A percentile compares a stretch with the other conserved stretches of the same genome.
These are phyloP conservation scores for Polydrusus tereticollis DNA, from an alignment of 2,888 invertebrate genomes.

Conservation along the genomic window DNA sequence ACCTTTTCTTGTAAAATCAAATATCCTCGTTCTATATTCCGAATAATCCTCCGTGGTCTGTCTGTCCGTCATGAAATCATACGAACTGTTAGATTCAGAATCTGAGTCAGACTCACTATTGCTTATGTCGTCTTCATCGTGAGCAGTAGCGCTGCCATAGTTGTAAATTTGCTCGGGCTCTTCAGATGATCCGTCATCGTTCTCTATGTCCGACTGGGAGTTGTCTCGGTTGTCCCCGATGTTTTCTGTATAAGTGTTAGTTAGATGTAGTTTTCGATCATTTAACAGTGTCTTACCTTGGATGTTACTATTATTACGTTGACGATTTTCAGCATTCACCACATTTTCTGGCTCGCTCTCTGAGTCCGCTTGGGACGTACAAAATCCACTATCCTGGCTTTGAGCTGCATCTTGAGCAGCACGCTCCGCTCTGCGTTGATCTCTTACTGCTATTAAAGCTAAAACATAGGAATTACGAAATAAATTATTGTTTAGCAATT, in stretches of 20 bases:
- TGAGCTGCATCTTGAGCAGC: constrained; percentile 45
- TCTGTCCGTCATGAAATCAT: constrained; percentile 60
- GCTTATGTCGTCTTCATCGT: background rate
- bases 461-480: constrained; percentile 28
- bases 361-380: constrained; percentile 62
- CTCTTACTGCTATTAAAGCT: constrained; percentile 62
- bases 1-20: constrained; percentile 57
- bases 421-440: constrained; percentile 55
- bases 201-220: background rate
- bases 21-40: constrained; percentile 60
- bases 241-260: background rate
- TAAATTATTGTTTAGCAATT: background rate
- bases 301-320: background rate
- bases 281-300: background rate
- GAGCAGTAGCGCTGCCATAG: constrained; percentile 18
- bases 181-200: constrained; percentile 13
- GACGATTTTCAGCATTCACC: background rate
- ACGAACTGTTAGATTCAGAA: constrained; percentile 29
- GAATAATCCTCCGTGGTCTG: constrained; percentile 57
- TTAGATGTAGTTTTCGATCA: background rate
- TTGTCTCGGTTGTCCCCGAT: background rate
- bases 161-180: constrained; percentile 30
- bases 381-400: constrained; percentile 62
- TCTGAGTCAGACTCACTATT: constrained; percentile 15
- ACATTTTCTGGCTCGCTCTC: constrained; percentile 59